Evolutionary conservation across 2,113 vertebrate species (phyloP).

Genomic region (Uropsilus gracilis): DNA sequence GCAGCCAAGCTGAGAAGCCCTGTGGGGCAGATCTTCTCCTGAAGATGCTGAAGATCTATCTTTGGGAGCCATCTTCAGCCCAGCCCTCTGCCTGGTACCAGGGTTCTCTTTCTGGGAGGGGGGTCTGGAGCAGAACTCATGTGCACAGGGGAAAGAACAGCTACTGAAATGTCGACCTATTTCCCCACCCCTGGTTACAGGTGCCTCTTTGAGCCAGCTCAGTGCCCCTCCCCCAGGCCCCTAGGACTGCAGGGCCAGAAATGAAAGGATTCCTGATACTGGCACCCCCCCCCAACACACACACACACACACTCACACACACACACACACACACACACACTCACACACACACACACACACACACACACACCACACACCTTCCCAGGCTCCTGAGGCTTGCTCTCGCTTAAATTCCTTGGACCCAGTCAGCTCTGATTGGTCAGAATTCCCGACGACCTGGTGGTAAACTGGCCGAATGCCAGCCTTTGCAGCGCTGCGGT

Average conservation of each 20-base stretch:
- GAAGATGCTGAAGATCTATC: not conserved
- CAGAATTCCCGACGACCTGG: not conserved
- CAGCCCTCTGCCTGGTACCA: not conserved
- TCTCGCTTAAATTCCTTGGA: not conserved
- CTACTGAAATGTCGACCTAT: not conserved
- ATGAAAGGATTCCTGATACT: not conserved
- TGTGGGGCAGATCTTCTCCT: not conserved
- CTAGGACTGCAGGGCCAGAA: not conserved
- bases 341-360: not conserved
- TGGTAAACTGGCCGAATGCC: not conserved
- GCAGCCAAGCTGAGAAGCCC: not conserved
- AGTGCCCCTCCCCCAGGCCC: not conserved
- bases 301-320: too few relatives aligned
- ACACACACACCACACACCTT: fast-evolving
- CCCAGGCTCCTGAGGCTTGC: too few relatives aligned
- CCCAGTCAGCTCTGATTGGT: not conserved
- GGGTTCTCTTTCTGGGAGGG: not conserved
- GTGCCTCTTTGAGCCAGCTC: not conserved
- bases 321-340: too few relatives aligned
- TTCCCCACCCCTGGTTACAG: not conserved
- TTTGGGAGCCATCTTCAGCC: not conserved
- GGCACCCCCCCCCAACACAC: fast-evolving
- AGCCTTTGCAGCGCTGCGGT: not conserved
- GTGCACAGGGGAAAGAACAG: not conserved
- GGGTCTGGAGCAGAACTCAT: not conserved